Evolutionary conservation across 2,888 invertebrate species (phyloP), one percentile per base, ranked within the genome.

Genomic region (Fragum fragum): DNA sequence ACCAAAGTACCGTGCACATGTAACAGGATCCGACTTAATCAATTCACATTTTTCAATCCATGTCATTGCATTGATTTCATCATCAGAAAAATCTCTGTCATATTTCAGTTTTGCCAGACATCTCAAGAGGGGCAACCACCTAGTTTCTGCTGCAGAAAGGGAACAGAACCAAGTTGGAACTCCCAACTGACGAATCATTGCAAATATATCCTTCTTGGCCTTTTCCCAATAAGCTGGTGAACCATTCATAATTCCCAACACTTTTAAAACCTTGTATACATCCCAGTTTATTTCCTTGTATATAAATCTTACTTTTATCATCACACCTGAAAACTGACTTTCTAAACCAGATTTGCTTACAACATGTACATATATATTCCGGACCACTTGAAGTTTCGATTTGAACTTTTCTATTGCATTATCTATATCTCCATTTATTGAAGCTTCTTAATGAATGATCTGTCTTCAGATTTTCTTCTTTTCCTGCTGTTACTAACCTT

Each of bases 11-110:
- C 83, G 21, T n/a, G 81, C 85, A 80, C 85, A 85, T 47, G 85
- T 85, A 1, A 85, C 85, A 23, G 87, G 87, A 29, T 87, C 87
- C 36, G 81, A 79, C 57, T 85, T 81, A 11, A 87, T 85, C 18
- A 85, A 55, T 21, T n/a, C 63, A 55, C 81, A 78, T 73, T 82
- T 81, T 53, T 85, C 79, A 52, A 76, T 71, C 84, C 84, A 87
- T 16, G 74, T 36, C 68, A 87, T 36, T n/a, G 61, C 6, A 1
- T 32, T 52, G 14, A 66, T 57, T 63, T 83, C 75, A 32, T 66
- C 52, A 16, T 5, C n/a, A 1, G 28, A 16, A 1, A 79, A 0
- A 1, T 66, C 55, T 55, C 73, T 76, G 2, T 26, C 32, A 21
- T 83, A 9, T 1, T 76, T 66, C 57, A 83, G 42, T 21, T 75